Base-by-base conservation (phyloP, 2,888 invertebrate species). In the Tipula confusa region DNA sequence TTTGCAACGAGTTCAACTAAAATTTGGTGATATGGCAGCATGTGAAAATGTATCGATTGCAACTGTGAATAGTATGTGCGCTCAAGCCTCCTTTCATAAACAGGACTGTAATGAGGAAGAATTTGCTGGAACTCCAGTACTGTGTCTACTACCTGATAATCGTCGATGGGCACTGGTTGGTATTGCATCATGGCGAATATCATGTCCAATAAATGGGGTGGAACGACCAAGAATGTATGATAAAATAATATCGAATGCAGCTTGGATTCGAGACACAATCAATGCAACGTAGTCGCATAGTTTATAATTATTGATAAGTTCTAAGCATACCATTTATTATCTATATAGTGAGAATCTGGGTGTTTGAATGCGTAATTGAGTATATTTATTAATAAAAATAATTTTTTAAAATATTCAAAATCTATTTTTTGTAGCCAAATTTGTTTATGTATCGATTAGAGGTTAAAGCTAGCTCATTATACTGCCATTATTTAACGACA, bases 21-120 rank as follows among this genome's bases (percentile, higher is more conserved):
- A 93, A 86, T 91, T 94, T 38, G 94, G 93, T 83, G 91, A 93
- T 38, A 96, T 95, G 95, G 94, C 94, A 84, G 93, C 93, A 29
- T 96, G 96, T 87, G 95, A 96, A 87, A 96, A 96, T 88, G 93
- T 95, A 84, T 96, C 96, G 88, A 96, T 96, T 86, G 93, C 95
- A 3, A 95, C 94, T 33, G 93, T 94, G 2, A 96, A 96, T 87
- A 95, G 95, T 86, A 91, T 96, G 86, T 96, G 96, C 88, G 94
- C 96, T 5, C 96, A 96, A 87, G 93, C 95, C 0, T 91, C 94
- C 24, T 94, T 94, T 87, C 94, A 94, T 85, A 93, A 93, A 86
- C 94, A 95, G 86, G 95, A 96, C 88, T 96, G 96, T 88, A 94
- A 94, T 89, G 96, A 96, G 89, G 96, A 96, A 90, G 96, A 96